phyloP scores from a whole-genome alignment of 1,140 invertebrate species.

The Reticulitermes speratus region DNA sequence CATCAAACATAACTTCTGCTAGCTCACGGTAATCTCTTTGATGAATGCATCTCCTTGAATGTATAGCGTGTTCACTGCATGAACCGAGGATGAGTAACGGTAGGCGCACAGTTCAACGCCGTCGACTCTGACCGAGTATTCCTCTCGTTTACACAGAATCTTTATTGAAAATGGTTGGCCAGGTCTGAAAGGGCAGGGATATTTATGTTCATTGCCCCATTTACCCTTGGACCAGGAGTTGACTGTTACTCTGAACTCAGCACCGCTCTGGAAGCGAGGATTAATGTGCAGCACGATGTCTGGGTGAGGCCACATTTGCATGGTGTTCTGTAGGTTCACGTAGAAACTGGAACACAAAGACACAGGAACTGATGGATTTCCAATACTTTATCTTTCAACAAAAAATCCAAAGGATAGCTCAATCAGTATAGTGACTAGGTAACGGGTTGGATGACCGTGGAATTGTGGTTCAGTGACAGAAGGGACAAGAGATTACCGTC shows the following conservation, averaged over 20 bases:
- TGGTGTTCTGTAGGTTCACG: conserved; percentile 65
- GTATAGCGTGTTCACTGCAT: neutral
- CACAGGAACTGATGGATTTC: too few species aligned
- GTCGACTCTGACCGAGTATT: neutral
- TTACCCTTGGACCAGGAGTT: conserved; percentile 48
- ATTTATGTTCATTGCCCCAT: conserved; percentile 48
- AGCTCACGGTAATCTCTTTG: conserved; percentile 4
- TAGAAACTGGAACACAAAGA: conserved; percentile 53
- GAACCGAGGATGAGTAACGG: neutral
- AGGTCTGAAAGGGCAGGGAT: neutral
- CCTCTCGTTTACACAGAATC: neutral
- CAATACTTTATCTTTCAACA: too few species aligned
- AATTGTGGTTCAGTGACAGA: too few species aligned
- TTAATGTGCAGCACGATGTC: conserved; percentile 63
- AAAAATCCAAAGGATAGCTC: too few species aligned
- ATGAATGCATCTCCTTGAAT: neutral
- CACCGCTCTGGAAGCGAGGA: conserved; percentile 56
- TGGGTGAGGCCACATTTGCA: conserved; percentile 62
- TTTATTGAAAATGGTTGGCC: neutral
- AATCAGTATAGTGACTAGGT: too few species aligned
- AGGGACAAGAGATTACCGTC: too few species aligned
- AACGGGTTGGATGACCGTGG: too few species aligned
- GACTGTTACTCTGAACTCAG: conserved; percentile 47
- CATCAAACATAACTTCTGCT: neutral
- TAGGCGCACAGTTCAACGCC: neutral